Percentiles rank a stretch among this genome's conserved stretches.
Evolutionary conservation across 1,140 invertebrate genomes (phyloP).

Genomic region (Littorina saxatilis): DNA sequence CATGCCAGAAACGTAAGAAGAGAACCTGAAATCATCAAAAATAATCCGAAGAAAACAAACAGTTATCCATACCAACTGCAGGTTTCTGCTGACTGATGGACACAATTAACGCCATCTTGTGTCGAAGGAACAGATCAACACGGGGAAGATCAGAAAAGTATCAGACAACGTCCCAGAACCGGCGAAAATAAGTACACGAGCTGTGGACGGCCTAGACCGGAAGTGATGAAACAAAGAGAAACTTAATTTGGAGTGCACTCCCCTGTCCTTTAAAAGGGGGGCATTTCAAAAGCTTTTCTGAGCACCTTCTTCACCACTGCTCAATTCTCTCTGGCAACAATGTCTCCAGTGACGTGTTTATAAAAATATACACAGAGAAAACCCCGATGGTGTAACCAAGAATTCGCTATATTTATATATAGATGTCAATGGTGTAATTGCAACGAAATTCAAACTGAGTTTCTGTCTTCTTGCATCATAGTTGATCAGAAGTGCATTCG

Average conservation of each 20-base stretch:
- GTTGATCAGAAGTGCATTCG: too few species aligned
- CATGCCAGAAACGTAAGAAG: too few species aligned
- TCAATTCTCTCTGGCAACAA: background rate
- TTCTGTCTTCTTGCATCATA: too few species aligned
- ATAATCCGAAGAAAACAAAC: too few species aligned
- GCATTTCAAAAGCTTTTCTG: conserved; percentile 1
- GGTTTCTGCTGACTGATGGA: conserved; percentile 53
- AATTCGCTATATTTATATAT: background rate
- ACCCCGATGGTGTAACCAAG: background rate
- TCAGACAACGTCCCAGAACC: too few species aligned
- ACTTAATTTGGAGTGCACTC: background rate
- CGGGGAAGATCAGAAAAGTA: background rate
- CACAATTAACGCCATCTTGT: conserved; percentile 20
- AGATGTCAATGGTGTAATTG: too few species aligned
- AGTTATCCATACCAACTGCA: conserved; percentile 51
- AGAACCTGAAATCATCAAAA: background rate
- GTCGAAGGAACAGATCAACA: background rate
- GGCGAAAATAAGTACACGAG: too few species aligned
- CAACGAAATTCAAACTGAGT: too few species aligned
- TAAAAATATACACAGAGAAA: background rate
- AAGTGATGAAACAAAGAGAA: conserved; percentile 37
- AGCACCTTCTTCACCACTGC: too few species aligned
- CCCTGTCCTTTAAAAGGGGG: background rate
- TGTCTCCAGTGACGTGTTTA: background rate
- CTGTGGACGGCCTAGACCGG: conserved; percentile 14